These are phyloP conservation scores for Hystrix brachyura DNA, from an alignment of 2,113 vertebrate genomes.

Conservation along the genomic window DNA sequence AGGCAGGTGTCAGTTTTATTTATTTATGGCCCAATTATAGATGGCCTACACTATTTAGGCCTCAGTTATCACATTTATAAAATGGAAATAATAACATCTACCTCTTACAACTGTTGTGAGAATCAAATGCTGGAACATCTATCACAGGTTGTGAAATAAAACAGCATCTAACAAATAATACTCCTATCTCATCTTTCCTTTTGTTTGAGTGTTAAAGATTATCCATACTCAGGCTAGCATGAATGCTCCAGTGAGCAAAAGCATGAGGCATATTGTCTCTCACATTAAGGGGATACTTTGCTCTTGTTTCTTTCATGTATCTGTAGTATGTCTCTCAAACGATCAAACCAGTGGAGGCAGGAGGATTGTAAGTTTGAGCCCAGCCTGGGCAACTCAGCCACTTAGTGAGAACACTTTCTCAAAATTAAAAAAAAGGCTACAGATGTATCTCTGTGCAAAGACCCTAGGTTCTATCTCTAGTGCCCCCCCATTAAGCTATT, in stretches of 20 bases:
- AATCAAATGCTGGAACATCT: background rate
- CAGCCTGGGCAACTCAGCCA: background rate
- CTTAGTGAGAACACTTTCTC: background rate
- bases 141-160: background rate
- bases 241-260: background rate
- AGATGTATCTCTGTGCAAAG: background rate
- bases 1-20: slow-evolving; percentile 59
- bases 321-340: background rate
- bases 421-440: background rate
- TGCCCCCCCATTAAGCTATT: background rate
- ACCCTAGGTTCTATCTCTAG: background rate
- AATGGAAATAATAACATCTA: slow-evolving; percentile 31
- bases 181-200: background rate
- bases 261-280: background rate
- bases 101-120: background rate
- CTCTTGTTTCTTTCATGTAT: background rate
- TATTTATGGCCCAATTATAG: slow-evolving; percentile 28
- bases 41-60: background rate
- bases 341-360: background rate
- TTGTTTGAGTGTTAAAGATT: background rate
- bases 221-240: background rate
- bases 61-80: slow-evolving; percentile 33
- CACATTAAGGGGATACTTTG: background rate
- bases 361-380: background rate
- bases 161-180: background rate